Conservation (phyloP, 2,888 invertebrate genomes). For the Heliconius hortense region DNA sequence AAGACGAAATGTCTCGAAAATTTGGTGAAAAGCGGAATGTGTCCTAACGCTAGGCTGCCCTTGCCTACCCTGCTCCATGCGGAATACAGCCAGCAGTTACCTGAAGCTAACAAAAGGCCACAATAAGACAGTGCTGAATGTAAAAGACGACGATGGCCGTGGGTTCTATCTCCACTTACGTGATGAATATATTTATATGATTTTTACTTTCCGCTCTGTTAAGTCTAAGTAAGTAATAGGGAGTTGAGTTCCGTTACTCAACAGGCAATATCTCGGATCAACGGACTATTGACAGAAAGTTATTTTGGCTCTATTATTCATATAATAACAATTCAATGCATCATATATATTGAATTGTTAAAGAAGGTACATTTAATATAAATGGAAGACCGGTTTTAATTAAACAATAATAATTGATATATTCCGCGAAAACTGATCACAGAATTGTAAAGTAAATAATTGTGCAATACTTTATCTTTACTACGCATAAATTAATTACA, state of each 20-base stretch:
- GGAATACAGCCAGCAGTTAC: no score
- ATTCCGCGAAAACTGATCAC: neutral
- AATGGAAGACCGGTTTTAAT: slow-evolving; percentile 4
- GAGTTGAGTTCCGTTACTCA: neutral
- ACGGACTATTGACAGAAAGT: neutral
- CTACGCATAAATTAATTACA: neutral
- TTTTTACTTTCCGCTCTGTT: neutral
- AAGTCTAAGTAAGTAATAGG: neutral
- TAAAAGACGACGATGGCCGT: neutral
- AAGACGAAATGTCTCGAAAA: no score
- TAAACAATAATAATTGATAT: neutral
- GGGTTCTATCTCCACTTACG: neutral
- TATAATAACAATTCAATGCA: no score
- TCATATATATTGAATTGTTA: neutral
- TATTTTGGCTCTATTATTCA: no score
- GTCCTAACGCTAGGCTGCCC: no score
- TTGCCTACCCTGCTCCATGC: no score
- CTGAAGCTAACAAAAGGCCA: no score
- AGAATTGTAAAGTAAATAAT: slow-evolving; percentile 7
- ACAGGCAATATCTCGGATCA: neutral
- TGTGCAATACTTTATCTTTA: neutral
- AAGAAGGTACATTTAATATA: neutral
- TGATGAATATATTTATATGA: neutral
- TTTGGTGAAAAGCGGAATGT: no score
- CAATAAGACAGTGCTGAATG: no score